Evolutionary conservation across 2,113 vertebrate species (phyloP).

Genomic region (Diadophis punctatus): DNA sequence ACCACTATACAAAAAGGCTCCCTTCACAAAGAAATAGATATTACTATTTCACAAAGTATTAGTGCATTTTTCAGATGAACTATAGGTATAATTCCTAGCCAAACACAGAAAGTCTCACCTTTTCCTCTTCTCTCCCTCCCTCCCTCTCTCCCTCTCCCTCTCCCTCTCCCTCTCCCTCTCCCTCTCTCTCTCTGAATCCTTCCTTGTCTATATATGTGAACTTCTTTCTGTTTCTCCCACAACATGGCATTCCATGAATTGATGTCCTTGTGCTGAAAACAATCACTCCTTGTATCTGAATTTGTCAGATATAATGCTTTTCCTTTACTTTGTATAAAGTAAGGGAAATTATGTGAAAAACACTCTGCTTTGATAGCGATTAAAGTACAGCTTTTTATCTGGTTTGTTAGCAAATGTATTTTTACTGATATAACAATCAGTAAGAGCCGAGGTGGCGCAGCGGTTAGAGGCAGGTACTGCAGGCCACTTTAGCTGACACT

Average conservation of each 20-base stretch:
- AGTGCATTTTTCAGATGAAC: background rate
- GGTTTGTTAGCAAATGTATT: slow-evolving; percentile 58
- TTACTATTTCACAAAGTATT: background rate
- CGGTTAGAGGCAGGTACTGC: too few relatives aligned
- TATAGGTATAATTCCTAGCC: background rate
- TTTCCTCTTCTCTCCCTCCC: too few relatives aligned
- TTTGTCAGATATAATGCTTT: slow-evolving; percentile 43
- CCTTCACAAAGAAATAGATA: background rate
- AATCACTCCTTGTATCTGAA: slow-evolving; percentile 26
- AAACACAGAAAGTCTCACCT: too few relatives aligned
- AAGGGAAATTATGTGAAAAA: slow-evolving; percentile 44
- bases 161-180: too few relatives aligned
- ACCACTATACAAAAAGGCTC: background rate
- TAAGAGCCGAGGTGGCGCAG: too few relatives aligned
- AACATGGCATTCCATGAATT: background rate
- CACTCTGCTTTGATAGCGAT: slow-evolving; percentile 47
- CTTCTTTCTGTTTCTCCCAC: background rate
- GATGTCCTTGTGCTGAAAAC: background rate
- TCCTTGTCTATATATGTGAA: background rate
- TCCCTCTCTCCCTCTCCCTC: too few relatives aligned
- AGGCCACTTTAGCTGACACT: too few relatives aligned
- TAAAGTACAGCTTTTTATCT: slow-evolving; percentile 61
- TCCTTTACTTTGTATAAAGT: slow-evolving; percentile 32
- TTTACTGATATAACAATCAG: slow-evolving; percentile 70
- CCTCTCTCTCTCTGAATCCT: too few relatives aligned